phyloP scores from a whole-genome alignment of 2,113 vertebrate species.

The Pollimyrus isidori region DNA sequence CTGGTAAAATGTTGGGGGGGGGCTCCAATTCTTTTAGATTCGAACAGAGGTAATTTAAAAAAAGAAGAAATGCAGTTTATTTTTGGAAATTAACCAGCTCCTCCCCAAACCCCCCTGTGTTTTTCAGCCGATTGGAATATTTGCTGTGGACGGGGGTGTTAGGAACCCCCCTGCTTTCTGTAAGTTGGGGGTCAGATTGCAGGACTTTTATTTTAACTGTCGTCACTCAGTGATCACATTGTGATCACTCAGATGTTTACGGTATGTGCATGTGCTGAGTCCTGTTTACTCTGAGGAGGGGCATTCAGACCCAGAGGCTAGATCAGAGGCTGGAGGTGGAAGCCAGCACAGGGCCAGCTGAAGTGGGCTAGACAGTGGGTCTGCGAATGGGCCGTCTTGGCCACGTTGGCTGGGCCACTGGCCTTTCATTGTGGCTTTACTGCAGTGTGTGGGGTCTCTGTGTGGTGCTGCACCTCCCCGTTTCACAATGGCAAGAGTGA shows the following conservation, averaged over 20 bases:
- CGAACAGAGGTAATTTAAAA: neutral
- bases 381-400: neutral
- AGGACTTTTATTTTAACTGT: neutral
- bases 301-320: neutral
- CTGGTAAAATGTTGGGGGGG: neutral
- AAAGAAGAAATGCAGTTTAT: neutral
- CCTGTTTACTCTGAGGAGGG: neutral
- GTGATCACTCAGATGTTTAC: neutral
- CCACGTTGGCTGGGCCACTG: neutral
- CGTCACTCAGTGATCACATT: neutral
- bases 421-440: neutral
- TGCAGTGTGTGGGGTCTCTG: neutral
- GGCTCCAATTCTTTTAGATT: neutral
- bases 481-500: conserved; percentile 10
- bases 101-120: neutral
- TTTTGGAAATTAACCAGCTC: neutral
- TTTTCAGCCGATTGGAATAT: neutral
- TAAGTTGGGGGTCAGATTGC: neutral
- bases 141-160: neutral
- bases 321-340: neutral
- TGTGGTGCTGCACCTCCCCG: neutral
- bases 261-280: neutral
- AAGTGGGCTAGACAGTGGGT: neutral
- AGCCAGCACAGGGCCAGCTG: neutral
- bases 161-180: neutral